Conservation (phyloP, 2,888 invertebrate species). For the Timandra comae region DNA sequence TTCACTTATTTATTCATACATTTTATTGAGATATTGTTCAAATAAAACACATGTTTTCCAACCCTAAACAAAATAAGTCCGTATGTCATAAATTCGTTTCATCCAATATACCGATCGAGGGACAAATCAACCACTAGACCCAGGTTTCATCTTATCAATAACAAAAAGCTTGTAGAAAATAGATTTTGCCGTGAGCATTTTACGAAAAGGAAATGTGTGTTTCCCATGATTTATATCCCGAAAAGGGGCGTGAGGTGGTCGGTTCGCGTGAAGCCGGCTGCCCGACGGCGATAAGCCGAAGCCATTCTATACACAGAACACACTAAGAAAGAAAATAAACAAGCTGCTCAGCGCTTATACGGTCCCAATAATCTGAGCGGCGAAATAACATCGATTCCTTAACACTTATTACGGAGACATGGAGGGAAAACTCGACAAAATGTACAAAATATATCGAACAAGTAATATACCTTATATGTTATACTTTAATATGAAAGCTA, state of each 20-base stretch:
- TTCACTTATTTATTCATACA: no score
- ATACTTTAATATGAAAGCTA: no score
- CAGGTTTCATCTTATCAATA: constrained; percentile 51
- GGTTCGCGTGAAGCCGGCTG: constrained; percentile 46
- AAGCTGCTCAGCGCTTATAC: constrained; percentile 37
- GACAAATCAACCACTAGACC: no score
- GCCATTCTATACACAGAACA: constrained; percentile 49
- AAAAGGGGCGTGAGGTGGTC: constrained; percentile 59
- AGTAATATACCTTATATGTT: no score
- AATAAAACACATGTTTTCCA: no score
- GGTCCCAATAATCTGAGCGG: constrained; percentile 51
- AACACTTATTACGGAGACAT: constrained; percentile 8
- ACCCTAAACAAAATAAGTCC: no score
- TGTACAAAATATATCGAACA: constrained; percentile 8
- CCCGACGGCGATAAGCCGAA: constrained; percentile 68
- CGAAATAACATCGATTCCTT: constrained; percentile 30
- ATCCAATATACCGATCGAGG: no score
- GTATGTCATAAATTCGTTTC: no score
- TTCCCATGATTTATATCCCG: constrained; percentile 70
- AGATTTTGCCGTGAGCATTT: constrained; percentile 57
- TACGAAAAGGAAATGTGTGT: constrained; percentile 71
- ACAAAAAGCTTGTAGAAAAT: constrained; percentile 49
- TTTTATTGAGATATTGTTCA: no score
- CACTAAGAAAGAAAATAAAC: constrained; percentile 70
- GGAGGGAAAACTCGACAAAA: neutral